phyloP scores from a whole-genome alignment of 1,140 invertebrate species.

The Ceratina calcarata region DNA sequence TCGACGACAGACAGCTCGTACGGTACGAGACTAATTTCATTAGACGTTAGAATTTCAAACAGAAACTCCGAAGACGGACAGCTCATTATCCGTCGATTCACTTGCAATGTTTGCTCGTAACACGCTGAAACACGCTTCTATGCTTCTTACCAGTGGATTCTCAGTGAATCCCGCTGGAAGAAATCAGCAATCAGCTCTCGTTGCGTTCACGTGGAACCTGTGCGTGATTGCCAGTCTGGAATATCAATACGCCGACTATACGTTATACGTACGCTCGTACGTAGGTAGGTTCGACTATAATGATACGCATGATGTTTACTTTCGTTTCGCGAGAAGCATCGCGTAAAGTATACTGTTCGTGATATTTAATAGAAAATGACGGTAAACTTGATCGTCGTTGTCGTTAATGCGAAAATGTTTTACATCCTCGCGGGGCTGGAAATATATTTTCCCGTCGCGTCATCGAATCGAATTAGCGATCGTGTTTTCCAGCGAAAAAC shows the following conservation, averaged over 20 bases:
- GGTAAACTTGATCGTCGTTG: too few relatives aligned
- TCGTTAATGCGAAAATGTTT: too few relatives aligned
- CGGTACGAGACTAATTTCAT: too few relatives aligned
- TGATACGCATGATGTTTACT: not conserved
- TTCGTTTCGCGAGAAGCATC: not conserved
- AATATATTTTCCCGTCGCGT: not conserved
- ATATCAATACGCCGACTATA: not conserved
- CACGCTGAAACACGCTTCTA: not conserved
- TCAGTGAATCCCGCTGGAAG: not conserved
- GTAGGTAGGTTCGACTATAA: not conserved
- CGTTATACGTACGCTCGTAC: too few relatives aligned
- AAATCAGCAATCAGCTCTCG: constrained; percentile 1
- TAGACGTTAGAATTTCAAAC: too few relatives aligned
- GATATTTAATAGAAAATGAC: not conserved
- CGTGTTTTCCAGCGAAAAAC: not conserved
- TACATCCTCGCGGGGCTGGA: too few relatives aligned
- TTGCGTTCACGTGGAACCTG: not conserved
- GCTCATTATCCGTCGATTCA: not conserved
- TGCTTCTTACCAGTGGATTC: not conserved
- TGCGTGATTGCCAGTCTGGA: not conserved
- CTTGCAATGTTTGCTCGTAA: not conserved
- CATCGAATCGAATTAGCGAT: not conserved
- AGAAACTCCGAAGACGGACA: too few relatives aligned
- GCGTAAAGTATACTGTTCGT: not conserved
- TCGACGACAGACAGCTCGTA: too few relatives aligned